Conservation (phyloP, 2,888 invertebrate genomes). For the Caenorhabditis parvicauda region DNA sequence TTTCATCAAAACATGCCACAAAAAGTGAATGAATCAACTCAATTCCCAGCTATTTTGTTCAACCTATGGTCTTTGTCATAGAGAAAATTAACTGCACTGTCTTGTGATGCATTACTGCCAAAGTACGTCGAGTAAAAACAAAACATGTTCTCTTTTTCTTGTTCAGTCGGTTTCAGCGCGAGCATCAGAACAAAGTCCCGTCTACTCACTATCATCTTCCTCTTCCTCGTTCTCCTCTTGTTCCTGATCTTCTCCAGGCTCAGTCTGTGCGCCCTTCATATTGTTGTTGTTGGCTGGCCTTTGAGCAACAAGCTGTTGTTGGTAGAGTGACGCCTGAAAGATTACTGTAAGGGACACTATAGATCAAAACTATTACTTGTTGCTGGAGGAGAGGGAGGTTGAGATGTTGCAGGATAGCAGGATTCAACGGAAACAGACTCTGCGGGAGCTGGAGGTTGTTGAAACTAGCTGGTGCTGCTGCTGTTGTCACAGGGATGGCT, state of each 20-base stretch:
- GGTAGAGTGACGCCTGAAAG: constrained; percentile 24
- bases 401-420: constrained; percentile 15
- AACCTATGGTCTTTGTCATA: too few relatives aligned
- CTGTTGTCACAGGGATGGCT: constrained; percentile 8
- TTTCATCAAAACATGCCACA: too few relatives aligned
- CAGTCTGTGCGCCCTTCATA: constrained; percentile 9
- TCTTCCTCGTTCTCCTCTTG: constrained; percentile 35
- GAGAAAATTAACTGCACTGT: too few relatives aligned
- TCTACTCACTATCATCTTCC: constrained; percentile 18
- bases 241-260: constrained; percentile 18
- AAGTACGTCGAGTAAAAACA: too few relatives aligned
- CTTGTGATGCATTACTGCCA: too few relatives aligned
- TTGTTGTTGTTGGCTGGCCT: constrained; percentile 27
- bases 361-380: constrained; percentile 9
- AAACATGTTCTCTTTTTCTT: not conserved
- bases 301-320: constrained; percentile 18
- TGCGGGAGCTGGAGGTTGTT: constrained; percentile 9
- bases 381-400: constrained; percentile 32
- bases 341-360: not conserved
- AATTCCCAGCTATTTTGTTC: too few relatives aligned
- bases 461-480: constrained; percentile 2
- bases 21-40: too few relatives aligned
- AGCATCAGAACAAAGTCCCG: not conserved
- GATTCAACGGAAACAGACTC: constrained; percentile 13
- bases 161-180: not conserved